These are phyloP conservation scores for Pachyramphus minor DNA, from an alignment of 2,113 vertebrate species.

Conservation along the genomic window DNA sequence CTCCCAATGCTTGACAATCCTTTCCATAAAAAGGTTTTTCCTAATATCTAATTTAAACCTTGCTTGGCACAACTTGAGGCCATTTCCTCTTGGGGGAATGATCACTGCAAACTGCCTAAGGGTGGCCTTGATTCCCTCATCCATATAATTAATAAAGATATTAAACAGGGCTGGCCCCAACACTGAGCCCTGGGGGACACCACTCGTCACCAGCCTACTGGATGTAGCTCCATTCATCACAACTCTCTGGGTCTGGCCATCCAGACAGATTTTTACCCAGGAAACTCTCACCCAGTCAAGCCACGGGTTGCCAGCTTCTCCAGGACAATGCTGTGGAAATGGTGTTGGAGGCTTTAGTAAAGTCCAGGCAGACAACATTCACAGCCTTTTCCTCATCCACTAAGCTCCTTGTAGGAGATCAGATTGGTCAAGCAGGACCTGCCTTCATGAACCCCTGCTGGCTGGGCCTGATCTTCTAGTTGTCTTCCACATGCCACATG, in stretches of 20 bases:
- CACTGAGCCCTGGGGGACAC: not conserved
- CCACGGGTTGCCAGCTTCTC: not conserved
- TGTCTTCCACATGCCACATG: accelerated
- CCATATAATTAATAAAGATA: not conserved
- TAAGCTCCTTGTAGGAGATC: not conserved
- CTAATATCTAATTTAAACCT: not conserved
- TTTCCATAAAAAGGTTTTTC: not conserved
- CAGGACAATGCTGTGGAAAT: not conserved
- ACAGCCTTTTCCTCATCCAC: not conserved
- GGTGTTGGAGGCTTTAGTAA: not conserved
- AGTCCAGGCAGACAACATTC: not conserved
- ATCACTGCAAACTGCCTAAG: not conserved
- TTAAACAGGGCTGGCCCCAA: not conserved
- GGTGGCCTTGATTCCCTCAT: not conserved
- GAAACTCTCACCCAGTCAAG: not conserved
- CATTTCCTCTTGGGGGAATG: not conserved
- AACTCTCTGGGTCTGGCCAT: not conserved
- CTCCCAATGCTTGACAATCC: not conserved
- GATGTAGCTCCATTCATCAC: not conserved
- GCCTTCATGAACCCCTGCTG: not conserved
- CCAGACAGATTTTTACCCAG: not conserved
- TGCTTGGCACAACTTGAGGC: accelerated
- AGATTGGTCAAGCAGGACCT: not conserved
- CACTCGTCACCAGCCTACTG: not conserved
- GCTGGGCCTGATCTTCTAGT: not conserved